phyloP scores from a whole-genome alignment of 2,888 invertebrate genomes.

The Platerodrilus igneus region DNA sequence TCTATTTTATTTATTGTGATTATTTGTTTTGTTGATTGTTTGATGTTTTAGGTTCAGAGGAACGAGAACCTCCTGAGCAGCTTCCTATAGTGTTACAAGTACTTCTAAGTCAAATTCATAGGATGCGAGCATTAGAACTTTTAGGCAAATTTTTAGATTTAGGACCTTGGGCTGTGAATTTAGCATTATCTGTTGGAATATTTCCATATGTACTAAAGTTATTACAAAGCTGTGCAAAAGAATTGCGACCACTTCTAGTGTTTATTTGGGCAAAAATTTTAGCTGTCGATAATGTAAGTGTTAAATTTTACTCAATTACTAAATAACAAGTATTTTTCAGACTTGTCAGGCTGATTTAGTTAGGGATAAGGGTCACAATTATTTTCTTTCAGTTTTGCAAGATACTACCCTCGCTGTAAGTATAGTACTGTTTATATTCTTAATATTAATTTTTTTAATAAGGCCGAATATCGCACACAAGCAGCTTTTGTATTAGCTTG shows the following conservation, averaged over 20 bases:
- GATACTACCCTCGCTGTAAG: conserved; percentile 79
- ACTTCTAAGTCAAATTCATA: conserved; percentile 72
- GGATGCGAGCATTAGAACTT: conserved; percentile 89
- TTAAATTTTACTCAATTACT: too few relatives aligned
- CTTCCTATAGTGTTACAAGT: conserved; percentile 95
- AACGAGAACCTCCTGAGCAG: conserved; percentile 87
- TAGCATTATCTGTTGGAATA: conserved; percentile 95
- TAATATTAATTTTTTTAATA: conserved; percentile 26
- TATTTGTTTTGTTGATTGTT: too few relatives aligned
- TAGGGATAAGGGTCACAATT: conserved; percentile 89
- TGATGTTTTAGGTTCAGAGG: conserved; percentile 60
- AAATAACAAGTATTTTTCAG: conserved; percentile 47
- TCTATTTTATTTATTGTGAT: background rate
- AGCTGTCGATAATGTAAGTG: conserved; percentile 86
- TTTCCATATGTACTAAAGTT: conserved; percentile 98
- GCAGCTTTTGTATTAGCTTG: conserved; percentile 94
- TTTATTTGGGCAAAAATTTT: conserved; percentile 99
- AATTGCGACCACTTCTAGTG: conserved; percentile 86
- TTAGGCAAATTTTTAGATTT: conserved; percentile 91
- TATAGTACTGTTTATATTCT: conserved; percentile 28
- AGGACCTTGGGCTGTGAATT: conserved; percentile 92
- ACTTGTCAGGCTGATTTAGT: conserved; percentile 93
- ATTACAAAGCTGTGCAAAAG: conserved; percentile 89
- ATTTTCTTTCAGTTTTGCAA: conserved; percentile 87
- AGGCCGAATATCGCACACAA: conserved; percentile 83